Percentiles rank a stretch among this genome's conserved stretches.
These are phyloP conservation scores for Trichonephila clavipes DNA, from an alignment of 1,140 invertebrate genomes.

Conservation along the genomic window DNA sequence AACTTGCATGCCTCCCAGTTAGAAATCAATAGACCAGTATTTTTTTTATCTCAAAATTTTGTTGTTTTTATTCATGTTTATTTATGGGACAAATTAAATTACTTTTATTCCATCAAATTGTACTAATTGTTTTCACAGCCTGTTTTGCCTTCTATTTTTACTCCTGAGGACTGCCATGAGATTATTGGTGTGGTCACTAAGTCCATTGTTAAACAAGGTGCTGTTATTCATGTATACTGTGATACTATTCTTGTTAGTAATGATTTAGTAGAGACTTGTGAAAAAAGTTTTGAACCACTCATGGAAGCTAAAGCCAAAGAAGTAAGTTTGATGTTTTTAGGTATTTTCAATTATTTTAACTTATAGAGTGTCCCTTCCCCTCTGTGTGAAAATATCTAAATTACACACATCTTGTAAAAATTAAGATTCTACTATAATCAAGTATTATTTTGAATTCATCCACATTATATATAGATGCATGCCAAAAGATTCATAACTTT, in stretches of 20 bases:
- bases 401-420: no score
- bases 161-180: slow-evolving; percentile 76
- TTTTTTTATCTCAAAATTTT: no score
- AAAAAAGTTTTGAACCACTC: slow-evolving; percentile 86
- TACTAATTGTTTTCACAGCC: slow-evolving; percentile 67
- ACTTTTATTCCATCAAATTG: not conserved
- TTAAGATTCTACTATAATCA: no score
- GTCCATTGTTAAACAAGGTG: slow-evolving; percentile 32
- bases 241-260: slow-evolving; percentile 83
- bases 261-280: slow-evolving; percentile 86
- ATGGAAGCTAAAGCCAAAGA: slow-evolving; percentile 88
- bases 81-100: no score
- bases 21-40: no score
- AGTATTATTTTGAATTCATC: no score
- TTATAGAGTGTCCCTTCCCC: not conserved
- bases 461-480: no score
- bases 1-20: no score
- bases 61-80: no score
- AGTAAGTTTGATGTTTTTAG: slow-evolving; percentile 76
- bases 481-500: no score
- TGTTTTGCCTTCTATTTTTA: slow-evolving; percentile 78
- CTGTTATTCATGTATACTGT: slow-evolving; percentile 79
- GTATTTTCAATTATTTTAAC: not conserved
- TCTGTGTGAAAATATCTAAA: no score
- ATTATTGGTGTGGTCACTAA: slow-evolving; percentile 75